Conservation (phyloP, 2,888 invertebrate species). For the Mesorhabditis sp. region DNA sequence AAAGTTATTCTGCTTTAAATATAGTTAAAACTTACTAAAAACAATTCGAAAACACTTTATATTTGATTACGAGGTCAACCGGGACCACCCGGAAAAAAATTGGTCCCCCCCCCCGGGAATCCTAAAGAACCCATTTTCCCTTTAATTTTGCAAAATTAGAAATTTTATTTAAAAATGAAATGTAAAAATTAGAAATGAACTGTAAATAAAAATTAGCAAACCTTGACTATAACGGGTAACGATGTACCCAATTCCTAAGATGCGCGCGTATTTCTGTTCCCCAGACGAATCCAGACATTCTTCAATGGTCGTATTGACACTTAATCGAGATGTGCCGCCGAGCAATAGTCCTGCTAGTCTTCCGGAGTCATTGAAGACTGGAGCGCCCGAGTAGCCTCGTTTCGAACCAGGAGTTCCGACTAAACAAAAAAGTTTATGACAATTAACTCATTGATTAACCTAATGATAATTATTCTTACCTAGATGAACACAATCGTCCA, state of each 20-base stretch:
- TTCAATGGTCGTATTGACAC: background rate
- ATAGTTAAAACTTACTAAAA: too few relatives aligned
- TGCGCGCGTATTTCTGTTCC: slow-evolving; percentile 1
- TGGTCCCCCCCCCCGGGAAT: too few relatives aligned
- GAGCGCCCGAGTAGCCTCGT: slow-evolving; percentile 7
- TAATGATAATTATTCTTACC: background rate
- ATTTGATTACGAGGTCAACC: too few relatives aligned
- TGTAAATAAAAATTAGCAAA: too few relatives aligned
- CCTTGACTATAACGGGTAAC: slow-evolving; percentile 7
- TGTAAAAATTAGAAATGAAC: too few relatives aligned
- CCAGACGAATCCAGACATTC: slow-evolving; percentile 3
- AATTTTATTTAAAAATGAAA: too few relatives aligned
- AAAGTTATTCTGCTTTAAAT: too few relatives aligned
- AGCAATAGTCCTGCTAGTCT: background rate
- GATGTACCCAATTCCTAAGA: background rate
- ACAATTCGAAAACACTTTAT: too few relatives aligned
- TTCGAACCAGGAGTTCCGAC: background rate
- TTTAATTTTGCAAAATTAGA: slow-evolving; percentile 11
- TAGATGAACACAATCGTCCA: background rate
- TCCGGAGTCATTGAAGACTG: background rate
- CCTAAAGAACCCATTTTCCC: too few relatives aligned
- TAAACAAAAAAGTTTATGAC: background rate
- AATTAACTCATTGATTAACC: background rate
- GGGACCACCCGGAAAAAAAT: too few relatives aligned
- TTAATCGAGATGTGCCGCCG: background rate